Evolutionary conservation across 2,888 invertebrate species (phyloP).

Genomic region (Apoda limacodes): DNA sequence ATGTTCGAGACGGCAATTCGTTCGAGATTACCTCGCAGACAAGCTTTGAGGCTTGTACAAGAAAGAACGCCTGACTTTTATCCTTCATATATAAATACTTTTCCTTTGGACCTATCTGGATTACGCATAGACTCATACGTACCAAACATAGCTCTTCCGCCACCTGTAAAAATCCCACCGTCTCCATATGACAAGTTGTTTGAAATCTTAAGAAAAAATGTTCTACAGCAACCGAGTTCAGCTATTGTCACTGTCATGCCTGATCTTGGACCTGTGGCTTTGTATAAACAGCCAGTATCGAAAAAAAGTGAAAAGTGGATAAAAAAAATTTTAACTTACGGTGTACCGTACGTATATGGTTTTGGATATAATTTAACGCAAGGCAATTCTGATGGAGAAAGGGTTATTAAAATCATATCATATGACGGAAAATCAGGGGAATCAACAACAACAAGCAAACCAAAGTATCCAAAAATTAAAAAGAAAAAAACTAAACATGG

Average conservation of each 20-base stretch:
- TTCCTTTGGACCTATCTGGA: conserved; percentile 1
- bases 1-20: conserved; percentile 40
- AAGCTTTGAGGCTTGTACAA: conserved; percentile 27
- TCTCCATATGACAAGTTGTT: conserved; percentile 36
- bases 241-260: conserved; percentile 35
- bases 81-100: conserved; percentile 7
- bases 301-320: conserved; percentile 36
- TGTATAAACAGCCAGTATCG: conserved; percentile 49
- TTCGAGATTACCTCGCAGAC: conserved; percentile 23
- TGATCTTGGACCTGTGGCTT: conserved; percentile 36
- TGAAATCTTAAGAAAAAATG: conserved; percentile 33
- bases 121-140: background rate
- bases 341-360: conserved; percentile 27
- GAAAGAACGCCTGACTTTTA: conserved; percentile 17
- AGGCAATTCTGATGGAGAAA: background rate
- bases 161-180: conserved; percentile 5
- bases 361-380: background rate
- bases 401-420: too few species aligned
- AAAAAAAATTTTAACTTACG: conserved; percentile 32
- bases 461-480: background rate
- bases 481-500: conserved; percentile 5
- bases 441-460: too few species aligned
- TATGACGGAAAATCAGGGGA: too few species aligned
- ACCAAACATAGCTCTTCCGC: background rate
- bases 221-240: conserved; percentile 30